Conservation (phyloP, 2,113 vertebrate species). For the Ariopsis seemanni region DNA sequence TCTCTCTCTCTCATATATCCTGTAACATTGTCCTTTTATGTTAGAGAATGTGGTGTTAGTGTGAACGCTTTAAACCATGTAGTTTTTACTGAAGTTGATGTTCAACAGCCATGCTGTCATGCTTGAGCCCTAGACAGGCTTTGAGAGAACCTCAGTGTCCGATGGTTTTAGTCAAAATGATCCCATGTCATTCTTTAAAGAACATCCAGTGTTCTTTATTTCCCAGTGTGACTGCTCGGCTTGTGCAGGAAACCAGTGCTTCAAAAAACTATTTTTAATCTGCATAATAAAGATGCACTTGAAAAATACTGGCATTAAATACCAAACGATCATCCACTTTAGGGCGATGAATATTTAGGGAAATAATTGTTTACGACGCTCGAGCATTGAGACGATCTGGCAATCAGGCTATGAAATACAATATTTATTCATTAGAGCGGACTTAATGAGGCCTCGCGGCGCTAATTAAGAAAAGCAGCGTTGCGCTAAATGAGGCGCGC, state of each 20-base stretch:
- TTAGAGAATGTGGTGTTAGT: conserved; percentile 55
- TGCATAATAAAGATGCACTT: conserved; percentile 82
- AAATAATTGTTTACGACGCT: conserved; percentile 99
- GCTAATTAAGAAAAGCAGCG: conserved; percentile 99
- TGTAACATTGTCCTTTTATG: conserved; percentile 53
- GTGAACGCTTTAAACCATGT: conserved; percentile 16
- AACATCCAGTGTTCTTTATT: conserved; percentile 14
- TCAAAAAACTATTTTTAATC: conserved; percentile 74
- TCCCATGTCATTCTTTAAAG: neutral
- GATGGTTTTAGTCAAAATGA: neutral
- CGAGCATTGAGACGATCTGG: conserved; percentile 98
- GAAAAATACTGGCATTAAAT: conserved; percentile 84
- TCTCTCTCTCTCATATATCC: conserved; percentile 49
- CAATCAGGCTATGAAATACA: conserved; percentile 99
- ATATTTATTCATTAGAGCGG: conserved; percentile 99
- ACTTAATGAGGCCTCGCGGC: conserved; percentile 99
- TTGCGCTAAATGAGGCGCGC: conserved; percentile 96
- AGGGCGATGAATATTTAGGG: conserved; percentile 95
- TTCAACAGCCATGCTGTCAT: neutral
- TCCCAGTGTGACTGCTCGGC: conserved; percentile 39
- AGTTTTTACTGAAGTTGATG: neutral
- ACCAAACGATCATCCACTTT: conserved; percentile 92
- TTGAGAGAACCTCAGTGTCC: neutral
- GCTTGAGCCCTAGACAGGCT: neutral
- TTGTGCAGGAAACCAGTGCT: conserved; percentile 65